phyloP scores from a whole-genome alignment of 2,888 invertebrate genomes.

The Oxytorus armatus region DNA sequence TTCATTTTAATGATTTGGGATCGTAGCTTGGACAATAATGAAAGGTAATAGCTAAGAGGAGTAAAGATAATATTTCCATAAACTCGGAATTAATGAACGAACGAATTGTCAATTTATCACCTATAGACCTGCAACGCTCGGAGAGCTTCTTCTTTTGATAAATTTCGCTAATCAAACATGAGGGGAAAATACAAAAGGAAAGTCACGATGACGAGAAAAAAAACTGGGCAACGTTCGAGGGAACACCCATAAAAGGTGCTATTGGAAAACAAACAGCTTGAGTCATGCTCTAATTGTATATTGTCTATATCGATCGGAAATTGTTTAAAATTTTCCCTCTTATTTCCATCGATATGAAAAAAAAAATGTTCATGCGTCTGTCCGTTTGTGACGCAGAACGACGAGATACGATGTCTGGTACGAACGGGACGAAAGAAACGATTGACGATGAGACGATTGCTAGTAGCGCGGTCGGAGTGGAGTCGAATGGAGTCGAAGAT shows the following conservation, averaged over 20 bases:
- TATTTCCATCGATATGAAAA: conserved; percentile 14
- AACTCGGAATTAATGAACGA: too few relatives aligned
- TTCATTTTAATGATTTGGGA: too few relatives aligned
- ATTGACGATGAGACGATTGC: conserved; percentile 25
- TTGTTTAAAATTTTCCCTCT: conserved; percentile 5
- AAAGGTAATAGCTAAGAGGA: too few relatives aligned
- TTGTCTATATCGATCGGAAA: conserved; percentile 28
- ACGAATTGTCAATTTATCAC: too few relatives aligned
- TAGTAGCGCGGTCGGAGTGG: conserved; percentile 21
- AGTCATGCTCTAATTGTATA: conserved; percentile 30
- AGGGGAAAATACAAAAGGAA: background rate
- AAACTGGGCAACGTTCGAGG: conserved; percentile 4
- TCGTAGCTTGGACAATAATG: too few relatives aligned
- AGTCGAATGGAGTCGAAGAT: conserved; percentile 26
- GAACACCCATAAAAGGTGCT: conserved; percentile 9
- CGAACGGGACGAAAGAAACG: conserved; percentile 17
- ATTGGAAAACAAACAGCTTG: conserved; percentile 33
- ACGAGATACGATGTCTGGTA: conserved; percentile 13
- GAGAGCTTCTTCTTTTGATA: too few relatives aligned
- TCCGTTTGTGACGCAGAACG: conserved; percentile 29
- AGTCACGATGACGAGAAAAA: conserved; percentile 38
- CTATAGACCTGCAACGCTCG: too few relatives aligned
- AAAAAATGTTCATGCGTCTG: background rate
- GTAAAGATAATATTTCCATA: too few relatives aligned
- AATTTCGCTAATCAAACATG: background rate